Evolutionary conservation across 2,888 invertebrate species (phyloP).

Genomic region (Ectemnius cavifrons): DNA sequence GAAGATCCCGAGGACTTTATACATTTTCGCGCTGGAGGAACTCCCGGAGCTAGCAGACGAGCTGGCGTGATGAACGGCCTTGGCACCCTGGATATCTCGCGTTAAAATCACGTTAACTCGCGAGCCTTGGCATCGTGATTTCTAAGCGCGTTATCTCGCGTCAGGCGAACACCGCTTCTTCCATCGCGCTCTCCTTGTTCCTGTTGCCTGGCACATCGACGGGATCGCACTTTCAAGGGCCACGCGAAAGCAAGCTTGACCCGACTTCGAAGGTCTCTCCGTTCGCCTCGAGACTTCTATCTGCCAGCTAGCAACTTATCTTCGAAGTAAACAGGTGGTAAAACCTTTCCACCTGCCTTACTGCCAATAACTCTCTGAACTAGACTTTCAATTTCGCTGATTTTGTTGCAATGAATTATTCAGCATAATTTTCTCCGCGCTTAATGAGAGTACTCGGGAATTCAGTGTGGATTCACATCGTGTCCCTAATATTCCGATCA

Average conservation of each 20-base stretch:
- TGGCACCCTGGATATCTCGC: conserved; percentile 36
- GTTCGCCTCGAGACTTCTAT: no score
- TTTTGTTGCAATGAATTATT: no score
- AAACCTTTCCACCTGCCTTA: no score
- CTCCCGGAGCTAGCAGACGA: conserved; percentile 41
- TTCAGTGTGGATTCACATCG: no score
- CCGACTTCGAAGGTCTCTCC: no score
- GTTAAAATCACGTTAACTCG: conserved; percentile 50
- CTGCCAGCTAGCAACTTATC: no score
- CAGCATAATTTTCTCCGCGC: no score
- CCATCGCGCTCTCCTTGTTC: background rate
- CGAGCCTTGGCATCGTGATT: conserved; percentile 25
- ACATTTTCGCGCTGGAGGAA: conserved; percentile 47
- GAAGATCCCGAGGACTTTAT: conserved; percentile 49
- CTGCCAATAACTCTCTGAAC: no score
- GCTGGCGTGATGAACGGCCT: conserved; percentile 52
- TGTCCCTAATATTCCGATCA: no score
- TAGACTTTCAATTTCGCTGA: no score
- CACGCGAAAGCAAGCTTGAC: background rate
- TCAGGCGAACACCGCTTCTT: conserved; percentile 30
- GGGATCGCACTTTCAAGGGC: background rate
- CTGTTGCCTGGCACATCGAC: background rate
- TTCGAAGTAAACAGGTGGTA: no score
- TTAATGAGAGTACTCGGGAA: no score
- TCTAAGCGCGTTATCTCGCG: conserved; percentile 29